A percentile compares a stretch with the other conserved stretches of the same genome.
These are phyloP conservation scores for Rhinoraja longicauda DNA, from an alignment of 2,797 vertebrate genomes.

Conservation along the genomic window DNA sequence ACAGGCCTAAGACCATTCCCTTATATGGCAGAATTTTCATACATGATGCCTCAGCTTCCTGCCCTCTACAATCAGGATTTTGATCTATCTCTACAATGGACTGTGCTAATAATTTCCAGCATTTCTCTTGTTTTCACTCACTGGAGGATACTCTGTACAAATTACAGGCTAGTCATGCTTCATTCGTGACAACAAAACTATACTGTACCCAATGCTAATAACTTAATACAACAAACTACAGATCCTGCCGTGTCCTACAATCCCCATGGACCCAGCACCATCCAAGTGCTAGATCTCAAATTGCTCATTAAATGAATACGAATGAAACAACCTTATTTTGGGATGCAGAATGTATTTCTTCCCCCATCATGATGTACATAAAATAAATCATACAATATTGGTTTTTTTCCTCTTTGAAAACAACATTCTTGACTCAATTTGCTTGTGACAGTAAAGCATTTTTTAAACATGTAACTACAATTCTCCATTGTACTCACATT, in stretches of 20 bases:
- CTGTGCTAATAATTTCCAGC: conserved; percentile 19
- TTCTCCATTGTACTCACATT: neutral
- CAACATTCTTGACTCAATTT: neutral
- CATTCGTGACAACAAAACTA: conserved; percentile 25
- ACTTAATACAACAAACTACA: neutral
- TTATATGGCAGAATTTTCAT: neutral
- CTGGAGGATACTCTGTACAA: conserved; percentile 13
- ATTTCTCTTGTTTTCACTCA: conserved; percentile 24
- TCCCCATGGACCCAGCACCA: neutral
- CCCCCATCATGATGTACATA: too few species aligned
- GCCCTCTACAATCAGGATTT: neutral
- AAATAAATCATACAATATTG: neutral
- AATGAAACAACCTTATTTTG: neutral
- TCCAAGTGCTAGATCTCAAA: neutral
- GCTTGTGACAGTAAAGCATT: neutral
- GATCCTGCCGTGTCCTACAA: neutral
- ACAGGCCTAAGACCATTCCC: neutral
- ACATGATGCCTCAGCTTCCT: conserved; percentile 1
- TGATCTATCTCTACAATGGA: conserved; percentile 11
- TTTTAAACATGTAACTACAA: neutral
- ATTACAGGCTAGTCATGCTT: conserved; percentile 19
- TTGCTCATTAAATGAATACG: neutral
- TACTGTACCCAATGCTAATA: conserved; percentile 21
- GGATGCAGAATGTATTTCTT: neutral
- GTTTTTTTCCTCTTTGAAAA: neutral